Evolutionary conservation across 2,797 vertebrate species (phyloP), one percentile per base, ranked within the genome.

Genomic region (Potorous gilbertii): DNA sequence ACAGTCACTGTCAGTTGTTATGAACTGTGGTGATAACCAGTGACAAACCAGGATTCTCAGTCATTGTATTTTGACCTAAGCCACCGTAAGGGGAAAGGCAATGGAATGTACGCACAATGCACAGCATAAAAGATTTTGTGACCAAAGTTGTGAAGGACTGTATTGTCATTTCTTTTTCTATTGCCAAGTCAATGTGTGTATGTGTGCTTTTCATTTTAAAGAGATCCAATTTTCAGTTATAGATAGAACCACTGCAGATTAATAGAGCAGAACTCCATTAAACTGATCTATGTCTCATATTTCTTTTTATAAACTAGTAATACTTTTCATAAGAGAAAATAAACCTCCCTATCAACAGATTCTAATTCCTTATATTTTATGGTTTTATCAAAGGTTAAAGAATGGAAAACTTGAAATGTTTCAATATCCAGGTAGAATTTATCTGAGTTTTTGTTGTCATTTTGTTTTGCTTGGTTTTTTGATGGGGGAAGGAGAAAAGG

Each of bases 321-420:
- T 56, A n/a, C 10, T 55, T 93, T 94, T 95, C 31, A 66, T 54
- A 57, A 92, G 50, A 91, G 18, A 90, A 90, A 90, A 5, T 54
- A 92, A 57, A n/a, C 90, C 6, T 89, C 90, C 56, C 50, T 91
- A 46, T 95, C 93, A 97, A 54, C 90, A 96, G 95, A 59, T 94
- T 90, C 10, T 46, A 91, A 46, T 93, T 57, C 5, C 8, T 8
- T 92, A n/a, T 21, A 11, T 16, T 93, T 94, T 89, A 94, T 59
- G 4, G 91, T 28, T 90, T 29, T 94, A 24, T 90, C 57, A 93
- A 91, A 56, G 91, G 54, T 89, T 94, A 95, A 28, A 90, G 50
- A 97, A 66, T 5, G 12, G 13, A 92, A 95, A 52, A 92, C 91
- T 97, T 94, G 31, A 92, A 94, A 54, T 54, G n/a, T 11, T 54